A percentile compares a stretch with the other conserved stretches of the same genome.
phyloP scores from a whole-genome alignment of 2,888 invertebrate species.

The Drosophila borealis region DNA sequence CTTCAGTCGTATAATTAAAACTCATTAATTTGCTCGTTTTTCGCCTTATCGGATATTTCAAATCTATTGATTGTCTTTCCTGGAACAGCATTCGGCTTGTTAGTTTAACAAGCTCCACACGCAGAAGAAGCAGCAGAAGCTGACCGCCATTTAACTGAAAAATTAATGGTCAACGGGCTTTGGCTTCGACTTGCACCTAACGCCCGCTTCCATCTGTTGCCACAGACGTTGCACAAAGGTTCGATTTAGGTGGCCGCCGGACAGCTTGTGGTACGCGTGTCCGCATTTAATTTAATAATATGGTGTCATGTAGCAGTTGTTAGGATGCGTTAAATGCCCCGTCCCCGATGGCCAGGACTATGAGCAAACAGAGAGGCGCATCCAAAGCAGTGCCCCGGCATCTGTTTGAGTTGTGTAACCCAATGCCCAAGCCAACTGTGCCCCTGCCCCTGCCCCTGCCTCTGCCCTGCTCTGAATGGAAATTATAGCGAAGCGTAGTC shows the following conservation, averaged over 20 bases:
- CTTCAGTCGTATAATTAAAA: conserved; percentile 66
- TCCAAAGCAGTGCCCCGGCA: conserved; percentile 40
- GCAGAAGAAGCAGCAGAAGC: conserved; percentile 7
- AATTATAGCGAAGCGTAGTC: conserved; percentile 49
- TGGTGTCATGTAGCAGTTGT: conserved; percentile 80
- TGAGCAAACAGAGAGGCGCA: conserved; percentile 10
- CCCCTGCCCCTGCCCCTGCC: conserved; percentile 3
- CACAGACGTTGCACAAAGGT: conserved; percentile 49
- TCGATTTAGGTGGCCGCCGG: conserved; percentile 58
- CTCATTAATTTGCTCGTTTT: conserved; percentile 61
- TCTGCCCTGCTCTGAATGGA: conserved; percentile 32
- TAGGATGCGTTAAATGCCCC: conserved; percentile 76
- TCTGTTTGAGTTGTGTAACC: conserved; percentile 73
- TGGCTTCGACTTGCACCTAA: conserved; percentile 36
- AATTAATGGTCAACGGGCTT: conserved; percentile 64
- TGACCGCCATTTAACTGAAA: conserved; percentile 53
- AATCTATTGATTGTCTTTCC: conserved; percentile 73
- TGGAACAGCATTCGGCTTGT: conserved; percentile 56
- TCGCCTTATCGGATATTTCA: conserved; percentile 35
- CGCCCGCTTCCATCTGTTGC: conserved; percentile 62
- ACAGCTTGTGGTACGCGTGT: conserved; percentile 61
- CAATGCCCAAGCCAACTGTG: conserved; percentile 57
- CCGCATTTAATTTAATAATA: conserved; percentile 78
- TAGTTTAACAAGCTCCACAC: conserved; percentile 55
- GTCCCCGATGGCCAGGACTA: conserved; percentile 26